Percentiles rank a stretch among this genome's conserved stretches.
Conservation (phyloP, 1,140 invertebrate species). For the Dolichoris vasculosae region DNA sequence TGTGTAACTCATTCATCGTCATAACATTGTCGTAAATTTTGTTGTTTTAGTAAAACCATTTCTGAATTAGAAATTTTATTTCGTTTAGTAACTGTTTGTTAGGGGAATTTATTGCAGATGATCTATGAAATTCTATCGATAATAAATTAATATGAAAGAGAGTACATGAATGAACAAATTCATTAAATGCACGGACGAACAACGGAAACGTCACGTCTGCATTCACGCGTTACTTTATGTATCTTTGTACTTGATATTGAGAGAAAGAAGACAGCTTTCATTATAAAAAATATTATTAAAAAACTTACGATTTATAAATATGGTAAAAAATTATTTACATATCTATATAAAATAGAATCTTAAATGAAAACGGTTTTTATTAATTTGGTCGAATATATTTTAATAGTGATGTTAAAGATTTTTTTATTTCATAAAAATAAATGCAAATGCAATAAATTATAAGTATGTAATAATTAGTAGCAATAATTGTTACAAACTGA, state of each 20-base stretch:
- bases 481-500: no score
- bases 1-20: neutral
- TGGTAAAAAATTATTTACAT: neutral
- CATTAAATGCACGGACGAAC: constrained; percentile 64
- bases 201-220: constrained; percentile 54
- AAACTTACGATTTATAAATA: no score
- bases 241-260: no score
- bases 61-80: neutral
- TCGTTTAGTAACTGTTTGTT: neutral
- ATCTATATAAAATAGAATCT: neutral
- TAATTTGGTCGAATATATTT: no score
- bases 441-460: no score
- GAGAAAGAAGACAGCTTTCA: no score
- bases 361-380: no score
- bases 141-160: constrained; percentile 60
- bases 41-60: neutral
- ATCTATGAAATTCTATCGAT: constrained; percentile 54
- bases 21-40: neutral
- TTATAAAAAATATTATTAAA: no score
- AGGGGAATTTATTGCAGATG: neutral
- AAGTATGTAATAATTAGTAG: no score
- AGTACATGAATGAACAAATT: constrained; percentile 56
- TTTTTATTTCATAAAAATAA: no score
- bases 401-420: no score
- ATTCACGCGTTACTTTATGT: no score